Conservation (phyloP, 2,797 vertebrate genomes). For the Spatula clypeata region DNA sequence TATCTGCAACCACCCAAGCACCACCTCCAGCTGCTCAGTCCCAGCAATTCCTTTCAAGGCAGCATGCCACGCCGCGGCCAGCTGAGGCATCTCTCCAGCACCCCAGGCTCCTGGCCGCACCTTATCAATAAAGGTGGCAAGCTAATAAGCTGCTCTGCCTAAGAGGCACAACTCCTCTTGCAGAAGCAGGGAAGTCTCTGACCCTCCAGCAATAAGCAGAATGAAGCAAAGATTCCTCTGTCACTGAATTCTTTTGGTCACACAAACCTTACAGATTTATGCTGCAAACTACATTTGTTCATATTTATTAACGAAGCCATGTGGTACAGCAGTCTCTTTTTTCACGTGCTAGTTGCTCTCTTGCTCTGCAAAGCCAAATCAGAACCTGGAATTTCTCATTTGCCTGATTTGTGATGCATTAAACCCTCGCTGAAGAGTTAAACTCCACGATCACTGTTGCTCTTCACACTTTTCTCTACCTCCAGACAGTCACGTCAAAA, state of each 20-base stretch:
- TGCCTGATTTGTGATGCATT: not conserved
- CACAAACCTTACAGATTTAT: rapidly evolving
- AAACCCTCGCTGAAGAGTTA: not conserved
- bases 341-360: not conserved
- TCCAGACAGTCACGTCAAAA: not conserved
- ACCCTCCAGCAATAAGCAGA: not conserved
- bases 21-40: not conserved
- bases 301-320: not conserved
- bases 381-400: not conserved
- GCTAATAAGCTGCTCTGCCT: not conserved
- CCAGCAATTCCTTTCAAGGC: not conserved
- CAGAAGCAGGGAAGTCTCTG: not conserved
- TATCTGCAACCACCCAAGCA: not conserved
- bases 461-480: not conserved
- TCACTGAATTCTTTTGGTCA: not conserved
- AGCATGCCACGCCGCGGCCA: not conserved
- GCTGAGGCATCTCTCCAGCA: not conserved
- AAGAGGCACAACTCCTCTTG: not conserved
- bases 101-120: not conserved
- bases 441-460: not conserved
- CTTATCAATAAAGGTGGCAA: not conserved
- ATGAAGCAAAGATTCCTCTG: not conserved
- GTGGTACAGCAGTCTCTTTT: not conserved
- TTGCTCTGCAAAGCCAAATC: conserved; percentile 1
- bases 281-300: not conserved